Percentiles rank a stretch among this genome's conserved stretches.
Evolutionary conservation across 2,888 invertebrate species (phyloP).

Genomic region (Seira ritae): DNA sequence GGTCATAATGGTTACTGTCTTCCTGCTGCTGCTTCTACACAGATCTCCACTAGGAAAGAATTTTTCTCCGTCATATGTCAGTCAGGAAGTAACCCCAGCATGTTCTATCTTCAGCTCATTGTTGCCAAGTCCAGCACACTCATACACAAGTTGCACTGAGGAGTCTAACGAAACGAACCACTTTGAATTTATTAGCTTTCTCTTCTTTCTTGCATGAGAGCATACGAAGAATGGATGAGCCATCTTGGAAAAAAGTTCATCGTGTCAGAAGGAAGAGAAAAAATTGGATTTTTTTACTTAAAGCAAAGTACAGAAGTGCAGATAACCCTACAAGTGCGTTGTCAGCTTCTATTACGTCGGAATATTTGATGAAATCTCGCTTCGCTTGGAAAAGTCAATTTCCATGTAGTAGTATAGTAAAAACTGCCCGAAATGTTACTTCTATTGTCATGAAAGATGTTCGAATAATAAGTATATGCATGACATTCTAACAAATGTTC

Average conservation of each 20-base stretch:
- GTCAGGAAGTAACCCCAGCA: slow-evolving; percentile 24
- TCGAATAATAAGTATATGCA: too few relatives aligned
- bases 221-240: slow-evolving; percentile 19
- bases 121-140: too few relatives aligned
- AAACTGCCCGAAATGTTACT: too few relatives aligned
- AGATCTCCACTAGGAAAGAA: not conserved
- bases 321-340: not conserved
- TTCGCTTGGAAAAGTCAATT: not conserved
- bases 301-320: not conserved
- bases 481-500: too few relatives aligned
- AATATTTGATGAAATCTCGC: not conserved
- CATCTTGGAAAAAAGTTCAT: slow-evolving; percentile 35
- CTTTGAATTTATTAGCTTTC: slow-evolving; percentile 56
- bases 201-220: too few relatives aligned
- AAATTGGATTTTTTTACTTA: slow-evolving; percentile 1
- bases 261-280: slow-evolving; percentile 28
- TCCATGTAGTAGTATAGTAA: too few relatives aligned
- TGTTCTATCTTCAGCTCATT: not conserved
- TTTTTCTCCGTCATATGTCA: slow-evolving; percentile 31
- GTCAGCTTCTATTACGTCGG: not conserved
- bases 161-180: not conserved
- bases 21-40: not conserved
- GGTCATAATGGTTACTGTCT: too few relatives aligned
- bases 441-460: too few relatives aligned
- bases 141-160: too few relatives aligned